A percentile compares a stretch with the other conserved stretches of the same genome.
Evolutionary conservation across 2,113 vertebrate genomes (phyloP).

Genomic region (Sylvietta virens): DNA sequence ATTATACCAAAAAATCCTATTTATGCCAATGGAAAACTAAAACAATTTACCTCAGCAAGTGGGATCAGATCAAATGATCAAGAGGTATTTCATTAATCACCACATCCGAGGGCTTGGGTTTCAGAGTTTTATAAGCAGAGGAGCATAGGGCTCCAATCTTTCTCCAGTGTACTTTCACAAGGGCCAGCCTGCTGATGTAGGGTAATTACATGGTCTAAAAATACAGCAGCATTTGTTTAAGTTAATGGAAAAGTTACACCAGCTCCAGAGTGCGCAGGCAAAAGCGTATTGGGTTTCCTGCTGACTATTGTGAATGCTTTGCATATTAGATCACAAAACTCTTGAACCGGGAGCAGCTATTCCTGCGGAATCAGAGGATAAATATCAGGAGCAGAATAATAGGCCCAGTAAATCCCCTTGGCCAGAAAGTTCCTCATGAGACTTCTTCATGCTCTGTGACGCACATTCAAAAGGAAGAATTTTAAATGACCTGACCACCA

Average conservation of each 20-base stretch:
- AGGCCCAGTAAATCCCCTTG: constrained; percentile 54
- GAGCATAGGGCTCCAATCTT: constrained; percentile 60
- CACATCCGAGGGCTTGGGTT: constrained; percentile 71
- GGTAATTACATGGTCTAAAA: constrained; percentile 79
- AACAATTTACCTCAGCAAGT: constrained; percentile 70
- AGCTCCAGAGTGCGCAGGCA: constrained; percentile 57
- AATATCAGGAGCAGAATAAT: constrained; percentile 56
- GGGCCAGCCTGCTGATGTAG: constrained; percentile 71
- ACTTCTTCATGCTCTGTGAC: constrained; percentile 28
- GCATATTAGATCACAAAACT: constrained; percentile 64
- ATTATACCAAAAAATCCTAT: constrained; percentile 64
- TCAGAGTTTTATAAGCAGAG: constrained; percentile 70
- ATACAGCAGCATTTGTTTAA: constrained; percentile 77
- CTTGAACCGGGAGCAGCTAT: constrained; percentile 43
- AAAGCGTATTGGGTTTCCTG: constrained; percentile 75
- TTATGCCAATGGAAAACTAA: constrained; percentile 70
- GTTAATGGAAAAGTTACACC: constrained; percentile 67
- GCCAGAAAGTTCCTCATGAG: constrained; percentile 43
- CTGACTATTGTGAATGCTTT: constrained; percentile 72
- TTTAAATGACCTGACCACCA: neutral
- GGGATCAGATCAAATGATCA: constrained; percentile 65
- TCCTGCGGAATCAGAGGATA: constrained; percentile 50
- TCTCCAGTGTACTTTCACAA: constrained; percentile 59
- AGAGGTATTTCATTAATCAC: constrained; percentile 72
- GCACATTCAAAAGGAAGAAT: constrained; percentile 38